Conservation (phyloP, 1,140 invertebrate species). For the Aphis gossypii region DNA sequence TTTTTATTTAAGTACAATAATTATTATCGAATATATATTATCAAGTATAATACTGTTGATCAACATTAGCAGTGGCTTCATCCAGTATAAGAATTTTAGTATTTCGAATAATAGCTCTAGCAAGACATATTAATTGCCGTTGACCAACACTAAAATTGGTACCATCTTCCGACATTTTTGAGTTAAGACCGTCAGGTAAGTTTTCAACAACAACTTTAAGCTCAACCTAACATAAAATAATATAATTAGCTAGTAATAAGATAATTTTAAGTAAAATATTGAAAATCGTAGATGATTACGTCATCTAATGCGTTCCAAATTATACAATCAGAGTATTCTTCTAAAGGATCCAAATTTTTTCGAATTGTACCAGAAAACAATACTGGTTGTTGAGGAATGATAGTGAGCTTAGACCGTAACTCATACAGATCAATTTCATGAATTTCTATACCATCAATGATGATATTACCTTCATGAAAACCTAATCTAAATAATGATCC, state of each 20-base stretch:
- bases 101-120: conserved; percentile 78
- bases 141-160: conserved; percentile 86
- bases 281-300: conserved; percentile 60
- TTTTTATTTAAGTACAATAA: not conserved
- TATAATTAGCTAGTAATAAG: no score
- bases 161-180: conserved; percentile 68
- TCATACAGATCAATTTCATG: conserved; percentile 72
- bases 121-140: conserved; percentile 84
- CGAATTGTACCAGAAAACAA: not conserved
- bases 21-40: not conserved
- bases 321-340: conserved; percentile 65
- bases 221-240: conserved; percentile 60
- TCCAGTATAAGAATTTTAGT: conserved; percentile 77
- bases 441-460: conserved; percentile 67
- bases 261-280: not conserved
- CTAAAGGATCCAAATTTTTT: not conserved
- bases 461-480: conserved; percentile 66
- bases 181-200: conserved; percentile 60
- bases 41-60: conserved; percentile 69
- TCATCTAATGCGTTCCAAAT: conserved; percentile 70
- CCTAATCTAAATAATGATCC: conserved; percentile 80
- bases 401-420: conserved; percentile 77
- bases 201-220: conserved; percentile 61
- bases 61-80: conserved; percentile 78
- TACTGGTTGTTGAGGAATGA: conserved; percentile 76